Evolutionary conservation across 2,113 vertebrate genomes (phyloP), one percentile per base, ranked within the genome.

Genomic region (Lucifuga dentata): DNA sequence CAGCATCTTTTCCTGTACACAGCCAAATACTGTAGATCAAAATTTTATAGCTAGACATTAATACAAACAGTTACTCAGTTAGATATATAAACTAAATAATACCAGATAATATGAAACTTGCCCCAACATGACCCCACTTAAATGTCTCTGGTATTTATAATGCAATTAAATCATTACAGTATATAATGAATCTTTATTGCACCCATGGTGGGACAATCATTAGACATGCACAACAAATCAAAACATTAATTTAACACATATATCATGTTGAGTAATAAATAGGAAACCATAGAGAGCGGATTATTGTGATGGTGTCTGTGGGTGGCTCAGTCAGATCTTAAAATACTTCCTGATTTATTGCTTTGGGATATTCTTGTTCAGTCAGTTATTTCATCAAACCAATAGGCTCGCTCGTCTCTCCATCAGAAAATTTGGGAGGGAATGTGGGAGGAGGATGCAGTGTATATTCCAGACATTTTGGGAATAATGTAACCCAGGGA

Each of bases 131-230:
- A 70, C 59, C 64, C 43, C 29, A 9, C 50, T 53, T 68, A 26
- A 60, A 62, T 50, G 72, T 76, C 69, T 68, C 62, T 80, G 64
- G 51, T 59, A 51, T 63, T 81, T 13, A 19, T 59, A 48, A 32
- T 13, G 51, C n/a, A 51, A 76, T 81, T 76, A 70, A 83, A 83
- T 74, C 33, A 68, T 80, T 63, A 56, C 74, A 63, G 71, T 73
- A 45, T 70, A 48, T 61, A 76, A 60, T 64, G 9, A 44, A 11
- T 16, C 58, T 73, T 73, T 57, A 74, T 63, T 68, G 57, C 51
- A 62, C 40, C 13, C 40, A 23, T 45, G 65, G 56, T 51, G 73
- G 17, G 64, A 65, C 52, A 59, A 45, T 12, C 55, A 64, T 19
- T 10, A 61, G 75, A 73, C 57, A 65, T 70, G 60, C 73, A 55